Conservation (phyloP, 2,113 vertebrate genomes). For the Athene noctua region DNA sequence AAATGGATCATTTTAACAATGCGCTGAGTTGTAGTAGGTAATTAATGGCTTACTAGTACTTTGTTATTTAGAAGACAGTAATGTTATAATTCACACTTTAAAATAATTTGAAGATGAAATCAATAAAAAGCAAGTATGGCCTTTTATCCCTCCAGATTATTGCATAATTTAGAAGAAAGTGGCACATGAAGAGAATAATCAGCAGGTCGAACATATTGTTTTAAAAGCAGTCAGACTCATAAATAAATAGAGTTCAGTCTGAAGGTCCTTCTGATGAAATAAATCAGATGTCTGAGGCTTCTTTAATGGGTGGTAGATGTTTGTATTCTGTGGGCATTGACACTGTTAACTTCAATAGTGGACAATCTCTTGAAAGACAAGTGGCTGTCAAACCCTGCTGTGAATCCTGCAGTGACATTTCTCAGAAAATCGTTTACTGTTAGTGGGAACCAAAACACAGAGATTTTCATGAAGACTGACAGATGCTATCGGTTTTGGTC, state of each 20-base stretch:
- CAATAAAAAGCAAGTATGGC: neutral
- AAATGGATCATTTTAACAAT: neutral
- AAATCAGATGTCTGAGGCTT: neutral
- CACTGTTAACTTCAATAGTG: constrained; percentile 7
- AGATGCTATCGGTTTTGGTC: constrained; percentile 8
- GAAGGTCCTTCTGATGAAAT: neutral
- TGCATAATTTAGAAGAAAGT: neutral
- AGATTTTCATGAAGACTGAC: constrained; percentile 49
- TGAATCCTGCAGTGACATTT: constrained; percentile 27
- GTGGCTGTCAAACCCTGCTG: constrained; percentile 41
- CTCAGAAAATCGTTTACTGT: constrained; percentile 47
- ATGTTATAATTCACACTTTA: neutral
- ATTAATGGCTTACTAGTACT: constrained; percentile 6
- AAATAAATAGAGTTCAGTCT: neutral
- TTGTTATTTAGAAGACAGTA: constrained; percentile 1
- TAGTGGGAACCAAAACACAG: constrained; percentile 14
- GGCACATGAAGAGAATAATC: neutral
- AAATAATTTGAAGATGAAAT: constrained; percentile 10
- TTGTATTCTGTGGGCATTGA: neutral
- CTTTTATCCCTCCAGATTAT: neutral
- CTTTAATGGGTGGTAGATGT: neutral
- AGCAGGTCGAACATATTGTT: neutral
- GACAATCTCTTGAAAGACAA: constrained; percentile 41
- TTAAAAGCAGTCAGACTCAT: neutral
- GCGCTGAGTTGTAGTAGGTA: neutral